Conservation (phyloP, 2,888 invertebrate species). For the Himalopsyche japonica region DNA sequence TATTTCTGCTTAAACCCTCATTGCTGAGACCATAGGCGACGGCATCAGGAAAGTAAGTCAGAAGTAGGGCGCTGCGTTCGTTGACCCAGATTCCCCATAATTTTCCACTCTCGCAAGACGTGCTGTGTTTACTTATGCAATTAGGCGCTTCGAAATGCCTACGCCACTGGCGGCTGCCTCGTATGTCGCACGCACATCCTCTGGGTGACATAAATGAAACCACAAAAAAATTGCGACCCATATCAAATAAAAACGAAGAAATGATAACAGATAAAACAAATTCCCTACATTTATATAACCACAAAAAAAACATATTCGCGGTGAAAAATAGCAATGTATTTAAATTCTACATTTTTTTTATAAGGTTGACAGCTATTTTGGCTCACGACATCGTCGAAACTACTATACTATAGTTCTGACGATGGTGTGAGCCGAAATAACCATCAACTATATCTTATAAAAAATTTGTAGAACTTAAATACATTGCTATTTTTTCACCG, state of each 20-base stretch:
- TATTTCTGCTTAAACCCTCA: neutral
- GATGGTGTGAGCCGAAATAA: no score
- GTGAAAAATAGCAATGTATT: no score
- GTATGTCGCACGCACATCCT: neutral
- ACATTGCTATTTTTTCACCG: no score
- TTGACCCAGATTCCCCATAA: constrained; percentile 26
- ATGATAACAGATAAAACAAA: neutral
- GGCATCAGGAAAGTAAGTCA: constrained; percentile 24
- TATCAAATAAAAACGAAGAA: neutral
- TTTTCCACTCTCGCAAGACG: constrained; percentile 9
- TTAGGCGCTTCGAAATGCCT: constrained; percentile 12
- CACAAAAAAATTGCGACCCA: neutral
- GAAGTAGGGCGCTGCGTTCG: constrained; percentile 29
- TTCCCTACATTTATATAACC: no score
- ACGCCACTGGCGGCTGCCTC: neutral
- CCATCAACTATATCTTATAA: no score
- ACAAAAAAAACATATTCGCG: no score
- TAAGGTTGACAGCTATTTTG: no score
- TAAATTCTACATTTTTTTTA: no score
- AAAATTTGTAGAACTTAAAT: no score
- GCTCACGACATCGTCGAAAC: no score
- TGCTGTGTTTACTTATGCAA: constrained; percentile 35
- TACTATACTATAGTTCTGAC: no score
- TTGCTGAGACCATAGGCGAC: neutral
- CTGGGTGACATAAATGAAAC: neutral